These are phyloP conservation scores for Baryphthengus martii DNA, from an alignment of 2,113 vertebrate genomes.

Conservation along the genomic window DNA sequence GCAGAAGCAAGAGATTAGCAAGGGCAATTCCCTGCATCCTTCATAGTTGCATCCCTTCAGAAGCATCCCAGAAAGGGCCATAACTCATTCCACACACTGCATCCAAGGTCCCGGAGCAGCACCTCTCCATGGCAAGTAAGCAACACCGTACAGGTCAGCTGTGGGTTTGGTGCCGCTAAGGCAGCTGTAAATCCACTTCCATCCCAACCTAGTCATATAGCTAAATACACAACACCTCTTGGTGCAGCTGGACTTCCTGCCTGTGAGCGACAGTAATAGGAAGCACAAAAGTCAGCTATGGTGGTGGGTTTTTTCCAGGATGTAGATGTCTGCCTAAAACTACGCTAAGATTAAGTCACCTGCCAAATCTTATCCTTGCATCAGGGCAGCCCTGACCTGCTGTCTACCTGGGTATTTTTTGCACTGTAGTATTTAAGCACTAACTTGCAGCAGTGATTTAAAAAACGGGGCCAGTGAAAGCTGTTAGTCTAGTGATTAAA, in stretches of 20 bases:
- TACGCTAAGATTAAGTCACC: accelerated
- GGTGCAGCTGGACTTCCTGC: neutral
- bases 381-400: neutral
- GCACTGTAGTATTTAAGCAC: neutral
- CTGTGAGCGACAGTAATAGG: neutral
- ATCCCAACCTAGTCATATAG: neutral
- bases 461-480: neutral
- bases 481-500: neutral
- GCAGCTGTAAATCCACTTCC: neutral
- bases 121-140: neutral
- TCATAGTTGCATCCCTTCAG: neutral
- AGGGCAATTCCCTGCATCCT: neutral
- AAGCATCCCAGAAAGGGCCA: neutral
- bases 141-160: neutral
- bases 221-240: neutral
- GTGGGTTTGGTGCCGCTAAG: neutral
- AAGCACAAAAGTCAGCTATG: neutral
- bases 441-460: neutral
- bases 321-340: neutral
- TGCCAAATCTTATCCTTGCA: neutral
- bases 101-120: neutral
- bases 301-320: neutral
- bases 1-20: neutral
- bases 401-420: neutral
- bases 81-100: accelerated